Percentiles rank a stretch among this genome's conserved stretches.
These are phyloP conservation scores for Otolemur garnettii DNA, from an alignment of 2,113 vertebrate genomes.

Conservation along the genomic window DNA sequence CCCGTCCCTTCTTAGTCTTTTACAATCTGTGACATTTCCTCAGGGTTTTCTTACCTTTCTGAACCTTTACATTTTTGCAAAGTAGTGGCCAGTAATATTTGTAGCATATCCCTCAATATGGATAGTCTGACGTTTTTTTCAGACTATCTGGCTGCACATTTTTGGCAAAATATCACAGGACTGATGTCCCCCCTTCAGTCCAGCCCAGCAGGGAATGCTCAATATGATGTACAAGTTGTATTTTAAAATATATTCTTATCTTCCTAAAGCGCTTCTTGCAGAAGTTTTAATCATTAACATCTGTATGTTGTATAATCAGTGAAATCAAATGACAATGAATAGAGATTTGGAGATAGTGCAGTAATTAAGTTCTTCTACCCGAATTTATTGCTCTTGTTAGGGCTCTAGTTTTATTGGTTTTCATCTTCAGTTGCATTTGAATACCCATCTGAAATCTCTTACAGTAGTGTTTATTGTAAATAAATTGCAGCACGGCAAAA, in stretches of 20 bases:
- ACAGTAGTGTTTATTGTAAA: neutral
- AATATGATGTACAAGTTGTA: neutral
- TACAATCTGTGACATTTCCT: neutral
- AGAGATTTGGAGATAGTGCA: neutral
- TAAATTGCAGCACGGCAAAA: neutral
- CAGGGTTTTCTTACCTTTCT: neutral
- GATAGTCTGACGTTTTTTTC: neutral
- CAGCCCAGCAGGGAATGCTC: neutral
- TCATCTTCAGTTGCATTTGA: neutral
- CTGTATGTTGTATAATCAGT: neutral
- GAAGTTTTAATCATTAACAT: neutral
- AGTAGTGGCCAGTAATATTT: neutral
- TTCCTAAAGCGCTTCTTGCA: neutral
- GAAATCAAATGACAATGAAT: neutral
- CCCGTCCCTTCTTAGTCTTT: neutral
- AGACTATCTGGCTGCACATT: neutral
- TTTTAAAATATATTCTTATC: neutral
- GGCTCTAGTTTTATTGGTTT: neutral
- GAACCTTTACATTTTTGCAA: neutral
- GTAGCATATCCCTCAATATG: neutral
- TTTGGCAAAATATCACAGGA: neutral
- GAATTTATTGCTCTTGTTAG: neutral
- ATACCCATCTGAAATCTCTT: neutral
- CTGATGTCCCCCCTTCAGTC: neutral
- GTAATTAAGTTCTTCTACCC: neutral